phyloP scores from a whole-genome alignment of 2,888 invertebrate genomes.

The Globia sparganii region DNA sequence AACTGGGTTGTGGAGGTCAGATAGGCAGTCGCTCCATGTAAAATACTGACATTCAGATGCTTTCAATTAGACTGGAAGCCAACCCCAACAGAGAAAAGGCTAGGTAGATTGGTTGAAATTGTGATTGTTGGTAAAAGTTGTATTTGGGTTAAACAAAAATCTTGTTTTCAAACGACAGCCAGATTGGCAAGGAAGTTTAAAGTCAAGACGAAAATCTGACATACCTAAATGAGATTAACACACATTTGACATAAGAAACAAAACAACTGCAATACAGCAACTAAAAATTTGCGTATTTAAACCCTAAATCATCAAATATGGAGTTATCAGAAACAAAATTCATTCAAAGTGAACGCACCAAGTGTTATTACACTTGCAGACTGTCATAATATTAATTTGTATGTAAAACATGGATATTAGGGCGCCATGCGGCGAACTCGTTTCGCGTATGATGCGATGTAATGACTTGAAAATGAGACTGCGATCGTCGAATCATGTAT shows the following conservation, averaged over 20 bases:
- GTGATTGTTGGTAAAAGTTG: neutral
- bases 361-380: slow-evolving; percentile 63
- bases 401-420: slow-evolving; percentile 69
- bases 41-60: too few species aligned
- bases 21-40: too few species aligned
- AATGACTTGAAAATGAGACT: slow-evolving; percentile 78
- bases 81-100: too few species aligned
- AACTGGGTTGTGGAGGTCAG: too few species aligned
- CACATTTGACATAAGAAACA: neutral
- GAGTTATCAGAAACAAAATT: slow-evolving; percentile 48
- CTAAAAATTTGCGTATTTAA: slow-evolving; percentile 26
- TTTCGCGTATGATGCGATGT: slow-evolving; percentile 67
- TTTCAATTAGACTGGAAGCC: too few species aligned
- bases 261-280: slow-evolving; percentile 25
- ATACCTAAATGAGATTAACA: neutral
- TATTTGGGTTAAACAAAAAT: neutral
- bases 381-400: slow-evolving; percentile 69
- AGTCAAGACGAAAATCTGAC: neutral
- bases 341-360: slow-evolving; percentile 48
- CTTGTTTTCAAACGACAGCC: neutral
- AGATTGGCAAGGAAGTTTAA: neutral
- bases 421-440: slow-evolving; percentile 69
- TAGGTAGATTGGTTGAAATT: too few species aligned
- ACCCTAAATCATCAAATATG: slow-evolving; percentile 15
- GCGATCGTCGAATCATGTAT: slow-evolving; percentile 61